Conservation (phyloP, 2,113 vertebrate genomes). For the Lasiurus borealis region DNA sequence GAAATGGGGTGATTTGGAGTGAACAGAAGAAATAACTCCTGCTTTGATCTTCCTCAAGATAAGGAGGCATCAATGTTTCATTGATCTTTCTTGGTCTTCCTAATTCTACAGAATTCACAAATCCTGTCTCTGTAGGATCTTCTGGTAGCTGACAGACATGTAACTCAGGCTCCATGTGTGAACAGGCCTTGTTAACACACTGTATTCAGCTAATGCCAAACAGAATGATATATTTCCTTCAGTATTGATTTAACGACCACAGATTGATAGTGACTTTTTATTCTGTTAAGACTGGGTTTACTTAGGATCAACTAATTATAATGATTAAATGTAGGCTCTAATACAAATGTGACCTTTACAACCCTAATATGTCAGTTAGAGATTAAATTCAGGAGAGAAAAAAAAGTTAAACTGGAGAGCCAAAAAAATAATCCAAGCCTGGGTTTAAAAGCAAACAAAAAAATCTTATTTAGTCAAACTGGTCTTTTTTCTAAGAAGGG, state of each 20-base stretch:
- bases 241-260: slow-evolving; percentile 66
- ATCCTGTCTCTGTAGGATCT: slow-evolving; percentile 63
- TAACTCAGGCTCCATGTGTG: slow-evolving; percentile 68
- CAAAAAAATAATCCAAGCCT: slow-evolving; percentile 52
- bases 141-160: slow-evolving; percentile 69
- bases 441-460: slow-evolving; percentile 34
- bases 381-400: slow-evolving; percentile 50
- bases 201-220: slow-evolving; percentile 57
- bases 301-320: slow-evolving; percentile 67
- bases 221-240: slow-evolving; percentile 58
- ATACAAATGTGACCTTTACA: slow-evolving; percentile 46
- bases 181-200: slow-evolving; percentile 69
- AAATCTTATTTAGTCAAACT: slow-evolving; percentile 42
- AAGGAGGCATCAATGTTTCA: slow-evolving; percentile 76
- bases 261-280: slow-evolving; percentile 56
- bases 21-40: slow-evolving; percentile 62
- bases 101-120: slow-evolving; percentile 73
- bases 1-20: slow-evolving; percentile 32
- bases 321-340: slow-evolving; percentile 66
- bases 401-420: background rate
- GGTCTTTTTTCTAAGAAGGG: slow-evolving; percentile 47
- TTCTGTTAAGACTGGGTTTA: slow-evolving; percentile 54
- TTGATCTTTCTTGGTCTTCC: slow-evolving; percentile 70
- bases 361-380: slow-evolving; percentile 23
- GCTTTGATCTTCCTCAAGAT: slow-evolving; percentile 74